Evolutionary conservation across 2,113 vertebrate species (phyloP), one percentile per base, ranked within the genome.

Genomic region (Acanthisitta chloris): DNA sequence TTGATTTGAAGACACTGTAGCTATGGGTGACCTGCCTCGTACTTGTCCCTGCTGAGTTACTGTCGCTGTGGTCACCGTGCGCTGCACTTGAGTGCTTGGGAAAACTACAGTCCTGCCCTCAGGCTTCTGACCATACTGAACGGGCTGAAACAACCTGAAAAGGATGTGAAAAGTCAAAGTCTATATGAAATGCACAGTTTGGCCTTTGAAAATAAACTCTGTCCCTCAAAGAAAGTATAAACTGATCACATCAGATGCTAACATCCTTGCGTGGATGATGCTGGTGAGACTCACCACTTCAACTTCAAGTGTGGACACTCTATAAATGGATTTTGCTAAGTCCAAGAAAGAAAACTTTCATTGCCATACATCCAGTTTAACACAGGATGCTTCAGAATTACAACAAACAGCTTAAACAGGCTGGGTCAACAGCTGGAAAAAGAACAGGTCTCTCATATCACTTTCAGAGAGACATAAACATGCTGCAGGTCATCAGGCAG

Each of bases 81-180:
- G 97, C 3, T 98, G 98, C 23, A 98, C 98, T 78, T 98, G 98
- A 83, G 97, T 93, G 72, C 97, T 98, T 38, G 98, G 97, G 69
- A 99, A 97, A 57, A 98, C 78, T 3, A 99, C 98, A 12, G 98
- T 98, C 49, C 98, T 98, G 34, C 99, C 99, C 92, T 99, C 99
- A 17, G 99, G 99, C 86, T 99, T 99, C 67, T 99, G 99, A 43
- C 99, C 99, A 4, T 99, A 99, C 84, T 98, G 99, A 90, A 99
- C 99, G 0, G 99, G 98, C 84, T 99, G 99, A 91, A 99, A 99
- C 96, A 99, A 97, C 95, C 99, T 99, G 91, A 18, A 61, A 88
- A 79, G 29, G 46, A 58, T 6, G 78, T 0, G 3, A 17, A 6
- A 59, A 84, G 48, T 84, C 76, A 17, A 45, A 86, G 10, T 8